Conservation (phyloP, 2,113 vertebrate species). For the Aspiorhynchus laticeps region DNA sequence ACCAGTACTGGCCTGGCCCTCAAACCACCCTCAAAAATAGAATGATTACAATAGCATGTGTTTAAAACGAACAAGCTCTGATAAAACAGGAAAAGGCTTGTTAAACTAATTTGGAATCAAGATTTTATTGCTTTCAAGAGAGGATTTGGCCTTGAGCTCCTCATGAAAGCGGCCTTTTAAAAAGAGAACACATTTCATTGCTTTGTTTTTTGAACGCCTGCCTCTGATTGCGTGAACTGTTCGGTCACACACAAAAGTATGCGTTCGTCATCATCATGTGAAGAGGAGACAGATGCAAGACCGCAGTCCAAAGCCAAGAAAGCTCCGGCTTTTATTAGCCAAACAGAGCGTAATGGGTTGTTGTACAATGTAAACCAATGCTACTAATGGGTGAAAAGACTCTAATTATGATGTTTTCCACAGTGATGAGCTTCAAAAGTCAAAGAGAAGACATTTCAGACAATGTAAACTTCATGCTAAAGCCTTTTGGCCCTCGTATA, state of each 20-base stretch:
- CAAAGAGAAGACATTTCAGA: constrained; percentile 37
- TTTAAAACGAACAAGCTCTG: constrained; percentile 42
- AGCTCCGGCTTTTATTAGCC: constrained; percentile 27
- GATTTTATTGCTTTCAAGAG: constrained; percentile 55
- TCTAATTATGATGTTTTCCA: constrained; percentile 40
- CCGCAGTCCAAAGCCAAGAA: constrained; percentile 45
- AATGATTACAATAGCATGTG: constrained; percentile 40
- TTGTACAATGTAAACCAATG: constrained; percentile 38
- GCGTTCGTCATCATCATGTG: constrained; percentile 41
- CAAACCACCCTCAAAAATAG: constrained; percentile 39
- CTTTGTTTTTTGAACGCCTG: constrained; percentile 40
- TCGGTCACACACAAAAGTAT: constrained; percentile 47
- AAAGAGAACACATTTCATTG: constrained; percentile 46
- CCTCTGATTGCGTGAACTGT: constrained; percentile 46
- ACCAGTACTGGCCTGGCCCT: constrained; percentile 50
- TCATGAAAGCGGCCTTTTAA: constrained; percentile 46
- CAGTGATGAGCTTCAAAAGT: constrained; percentile 41
- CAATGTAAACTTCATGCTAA: constrained; percentile 34
- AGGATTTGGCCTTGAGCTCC: constrained; percentile 51
- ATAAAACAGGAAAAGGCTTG: constrained; percentile 60
- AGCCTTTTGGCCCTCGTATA: constrained; percentile 26
- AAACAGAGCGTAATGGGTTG: constrained; percentile 17
- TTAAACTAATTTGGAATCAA: constrained; percentile 56
- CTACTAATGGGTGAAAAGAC: constrained; percentile 36
- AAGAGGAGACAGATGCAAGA: constrained; percentile 52